Base-by-base conservation (phyloP, 2,797 vertebrate species). In the Eulemur rubriventer region DNA sequence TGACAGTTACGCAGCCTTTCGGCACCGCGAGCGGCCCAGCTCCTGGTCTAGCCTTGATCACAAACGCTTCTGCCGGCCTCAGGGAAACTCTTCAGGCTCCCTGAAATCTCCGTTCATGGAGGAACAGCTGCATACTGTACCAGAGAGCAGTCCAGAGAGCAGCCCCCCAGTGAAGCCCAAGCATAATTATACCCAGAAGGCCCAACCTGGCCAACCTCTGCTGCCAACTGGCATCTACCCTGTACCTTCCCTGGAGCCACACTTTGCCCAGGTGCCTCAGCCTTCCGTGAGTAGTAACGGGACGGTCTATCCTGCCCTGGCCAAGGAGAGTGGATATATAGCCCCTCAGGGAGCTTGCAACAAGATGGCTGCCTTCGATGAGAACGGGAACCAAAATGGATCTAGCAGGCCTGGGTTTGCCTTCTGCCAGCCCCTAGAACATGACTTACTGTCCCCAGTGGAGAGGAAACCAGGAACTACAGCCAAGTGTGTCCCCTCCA, bases 111-210 rank as follows among this genome's bases (percentile, higher is more conserved):
- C 98, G 20, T 98, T 99, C 0, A 57, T 98, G 2, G 99, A 99
- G 90, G 99, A 99, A 38, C 99, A 99, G 83, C 99, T 99, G 96
- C 99, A 99, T 97, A 99, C 99, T 0, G 97, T 98, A 17, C 98
- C 99, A 52, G 99, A 99, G 98, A 99, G 99, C 98, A 99, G 99
- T 97, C 99, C 99, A 0, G 99, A 99, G 97, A 99, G 98, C 98
- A 99, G 99, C 97, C 99, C 99, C 46, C 99, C 98, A 1, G 98
- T 97, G 94, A 99, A 99, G 97, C 99, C 99, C 85, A 99, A 99
- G 83, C 99, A 99, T 86, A 98, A 96, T 84, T 98, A 98, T n/a
- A 96, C 91, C 22, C 98, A 98, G 85, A 96, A 98, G 35, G 95
- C 99, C 14, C 99, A 99, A 87, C 98, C 99, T 0, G 99, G 99